phyloP scores from a whole-genome alignment of 2,113 vertebrate genomes.

The Trogon surrucura region DNA sequence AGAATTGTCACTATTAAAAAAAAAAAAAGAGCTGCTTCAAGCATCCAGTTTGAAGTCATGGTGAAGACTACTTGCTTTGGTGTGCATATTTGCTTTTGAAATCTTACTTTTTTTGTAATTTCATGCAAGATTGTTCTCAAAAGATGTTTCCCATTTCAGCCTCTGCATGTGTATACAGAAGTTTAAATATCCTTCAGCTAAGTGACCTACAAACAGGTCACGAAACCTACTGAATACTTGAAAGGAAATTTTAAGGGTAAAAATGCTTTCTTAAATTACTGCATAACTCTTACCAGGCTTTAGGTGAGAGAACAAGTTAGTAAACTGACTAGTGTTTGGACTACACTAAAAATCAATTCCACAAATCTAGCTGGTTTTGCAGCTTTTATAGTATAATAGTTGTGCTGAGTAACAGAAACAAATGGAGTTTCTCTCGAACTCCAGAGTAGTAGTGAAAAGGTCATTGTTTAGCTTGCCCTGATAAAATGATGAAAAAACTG shows the following conservation, averaged over 20 bases:
- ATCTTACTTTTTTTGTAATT: not conserved
- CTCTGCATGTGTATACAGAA: not conserved
- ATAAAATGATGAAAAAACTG: not conserved
- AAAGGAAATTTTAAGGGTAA: not conserved
- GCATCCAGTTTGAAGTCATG: not conserved
- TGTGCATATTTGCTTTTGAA: not conserved
- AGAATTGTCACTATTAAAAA: not conserved
- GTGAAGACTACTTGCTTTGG: not conserved
- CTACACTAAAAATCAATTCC: not conserved
- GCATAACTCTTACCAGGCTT: rapidly evolving
- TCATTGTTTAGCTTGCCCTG: not conserved
- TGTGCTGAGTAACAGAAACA: slow-evolving; percentile 14
- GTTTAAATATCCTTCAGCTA: not conserved
- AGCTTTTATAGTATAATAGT: not conserved
- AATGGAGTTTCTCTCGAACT: not conserved
- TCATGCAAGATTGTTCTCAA: not conserved
- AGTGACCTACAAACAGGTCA: not conserved
- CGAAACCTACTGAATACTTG: not conserved
- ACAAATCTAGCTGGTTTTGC: not conserved
- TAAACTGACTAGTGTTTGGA: not conserved
- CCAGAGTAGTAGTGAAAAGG: not conserved
- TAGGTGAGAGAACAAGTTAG: not conserved
- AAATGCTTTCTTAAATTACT: not conserved
- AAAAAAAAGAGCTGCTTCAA: not conserved
- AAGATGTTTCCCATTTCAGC: not conserved